A percentile compares a stretch with the other conserved stretches of the same genome.
phyloP scores from a whole-genome alignment of 1,140 invertebrate genomes.

The Cydia pomonella region DNA sequence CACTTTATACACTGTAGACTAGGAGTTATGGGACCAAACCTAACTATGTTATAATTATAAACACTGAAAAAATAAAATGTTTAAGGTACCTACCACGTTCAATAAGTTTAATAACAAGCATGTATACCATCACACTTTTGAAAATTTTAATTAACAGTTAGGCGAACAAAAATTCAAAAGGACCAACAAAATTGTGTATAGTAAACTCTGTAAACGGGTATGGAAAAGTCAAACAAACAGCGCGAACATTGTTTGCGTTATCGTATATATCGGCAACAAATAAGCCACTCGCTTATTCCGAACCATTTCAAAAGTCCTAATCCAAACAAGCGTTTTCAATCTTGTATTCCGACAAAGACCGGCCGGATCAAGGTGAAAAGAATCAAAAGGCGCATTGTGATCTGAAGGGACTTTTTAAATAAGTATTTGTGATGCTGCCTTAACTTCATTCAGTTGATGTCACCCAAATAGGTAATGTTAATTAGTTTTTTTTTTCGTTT shows the following conservation, averaged over 20 bases:
- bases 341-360: constrained; percentile 25
- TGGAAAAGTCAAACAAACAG: background rate
- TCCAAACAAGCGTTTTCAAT: constrained; percentile 33
- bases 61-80: no score
- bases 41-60: no score
- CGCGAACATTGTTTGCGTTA: background rate
- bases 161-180: background rate
- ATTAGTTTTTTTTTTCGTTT: constrained; percentile 56
- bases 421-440: constrained; percentile 47
- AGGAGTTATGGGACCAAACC: no score
- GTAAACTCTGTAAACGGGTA: constrained; percentile 2
- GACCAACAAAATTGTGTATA: background rate
- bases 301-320: constrained; percentile 30
- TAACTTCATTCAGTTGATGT: constrained; percentile 51
- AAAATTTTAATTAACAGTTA: background rate
- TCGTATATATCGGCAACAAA: constrained; percentile 18
- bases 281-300: constrained; percentile 21
- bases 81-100: no score
- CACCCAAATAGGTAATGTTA: constrained; percentile 47
- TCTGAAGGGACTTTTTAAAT: constrained; percentile 48
- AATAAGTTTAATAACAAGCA: background rate
- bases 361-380: constrained; percentile 26
- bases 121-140: background rate
- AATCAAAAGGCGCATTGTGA: constrained; percentile 42
- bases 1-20: no score